Evolutionary conservation across 2,888 invertebrate genomes (phyloP).

Genomic region (Heterodera filipjevi): DNA sequence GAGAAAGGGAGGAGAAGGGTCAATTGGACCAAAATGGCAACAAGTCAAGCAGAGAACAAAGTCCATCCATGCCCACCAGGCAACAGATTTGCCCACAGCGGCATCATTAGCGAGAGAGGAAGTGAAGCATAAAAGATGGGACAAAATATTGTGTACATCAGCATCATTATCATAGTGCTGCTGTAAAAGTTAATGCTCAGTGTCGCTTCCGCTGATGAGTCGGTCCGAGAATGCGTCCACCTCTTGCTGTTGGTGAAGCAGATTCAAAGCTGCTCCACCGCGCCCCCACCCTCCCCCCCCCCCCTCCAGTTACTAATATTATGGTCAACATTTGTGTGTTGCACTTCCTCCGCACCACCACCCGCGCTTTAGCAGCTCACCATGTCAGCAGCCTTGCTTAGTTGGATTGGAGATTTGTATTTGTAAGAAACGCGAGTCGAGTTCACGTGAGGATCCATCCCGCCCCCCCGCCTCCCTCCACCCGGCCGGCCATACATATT

Average conservation of each 20-base stretch:
- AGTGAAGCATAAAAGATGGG: not conserved
- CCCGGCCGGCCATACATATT: not conserved
- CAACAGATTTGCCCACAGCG: not conserved
- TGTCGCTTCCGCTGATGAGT: not conserved
- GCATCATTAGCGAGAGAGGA: not conserved
- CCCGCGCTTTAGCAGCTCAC: no score
- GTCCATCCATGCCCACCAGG: not conserved
- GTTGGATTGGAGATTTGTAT: not conserved
- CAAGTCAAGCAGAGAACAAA: not conserved
- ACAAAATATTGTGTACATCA: no score
- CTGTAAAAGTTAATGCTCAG: not conserved
- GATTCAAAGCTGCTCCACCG: not conserved
- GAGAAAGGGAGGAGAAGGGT: no score
- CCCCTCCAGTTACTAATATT: no score
- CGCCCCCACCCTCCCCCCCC: no score
- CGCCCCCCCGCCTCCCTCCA: not conserved
- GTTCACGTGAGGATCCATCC: not conserved
- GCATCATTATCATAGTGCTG: no score
- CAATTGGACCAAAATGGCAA: not conserved
- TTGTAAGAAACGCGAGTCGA: not conserved
- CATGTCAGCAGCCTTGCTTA: not conserved
- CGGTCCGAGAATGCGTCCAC: not conserved
- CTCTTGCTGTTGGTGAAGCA: not conserved
- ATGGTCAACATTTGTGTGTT: not conserved
- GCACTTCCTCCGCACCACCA: no score